phyloP scores from a whole-genome alignment of 1,140 invertebrate genomes.

The Bombus superbus region DNA sequence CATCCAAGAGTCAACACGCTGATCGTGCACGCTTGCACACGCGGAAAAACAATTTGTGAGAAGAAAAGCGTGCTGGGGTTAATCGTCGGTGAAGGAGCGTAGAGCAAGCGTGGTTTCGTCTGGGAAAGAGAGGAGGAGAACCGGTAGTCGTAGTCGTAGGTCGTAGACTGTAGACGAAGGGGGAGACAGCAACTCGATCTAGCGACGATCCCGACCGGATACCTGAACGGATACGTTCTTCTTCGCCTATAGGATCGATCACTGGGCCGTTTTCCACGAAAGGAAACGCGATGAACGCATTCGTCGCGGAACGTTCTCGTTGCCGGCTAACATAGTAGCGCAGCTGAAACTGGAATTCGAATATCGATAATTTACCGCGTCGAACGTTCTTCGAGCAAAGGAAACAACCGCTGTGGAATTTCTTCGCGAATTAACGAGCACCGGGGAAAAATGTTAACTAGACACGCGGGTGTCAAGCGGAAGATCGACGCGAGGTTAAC shows the following conservation, averaged over 20 bases:
- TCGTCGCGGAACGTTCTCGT: conserved; percentile 5
- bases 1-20: too few relatives aligned
- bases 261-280: conserved; percentile 44
- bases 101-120: background rate
- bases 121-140: background rate
- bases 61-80: conserved; percentile 19
- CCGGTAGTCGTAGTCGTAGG: conserved; percentile 1
- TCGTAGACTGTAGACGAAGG: background rate
- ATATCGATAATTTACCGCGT: conserved; percentile 53
- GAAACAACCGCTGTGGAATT: conserved; percentile 6
- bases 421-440: background rate
- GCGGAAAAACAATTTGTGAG: background rate
- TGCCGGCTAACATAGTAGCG: background rate
- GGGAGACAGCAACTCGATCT: conserved; percentile 15
- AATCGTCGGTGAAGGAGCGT: conserved; percentile 1
- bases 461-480: background rate
- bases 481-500: conserved; percentile 26
- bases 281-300: conserved; percentile 36
- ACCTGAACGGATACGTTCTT: conserved; percentile 43
- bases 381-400: background rate
- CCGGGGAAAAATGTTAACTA: conserved; percentile 2
- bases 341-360: conserved; percentile 19
- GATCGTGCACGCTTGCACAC: too few relatives aligned
- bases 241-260: conserved; percentile 24
- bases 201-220: conserved; percentile 21